phyloP scores from a whole-genome alignment of 2,797 vertebrate species.

The Phrynocephalus vlangalii region DNA sequence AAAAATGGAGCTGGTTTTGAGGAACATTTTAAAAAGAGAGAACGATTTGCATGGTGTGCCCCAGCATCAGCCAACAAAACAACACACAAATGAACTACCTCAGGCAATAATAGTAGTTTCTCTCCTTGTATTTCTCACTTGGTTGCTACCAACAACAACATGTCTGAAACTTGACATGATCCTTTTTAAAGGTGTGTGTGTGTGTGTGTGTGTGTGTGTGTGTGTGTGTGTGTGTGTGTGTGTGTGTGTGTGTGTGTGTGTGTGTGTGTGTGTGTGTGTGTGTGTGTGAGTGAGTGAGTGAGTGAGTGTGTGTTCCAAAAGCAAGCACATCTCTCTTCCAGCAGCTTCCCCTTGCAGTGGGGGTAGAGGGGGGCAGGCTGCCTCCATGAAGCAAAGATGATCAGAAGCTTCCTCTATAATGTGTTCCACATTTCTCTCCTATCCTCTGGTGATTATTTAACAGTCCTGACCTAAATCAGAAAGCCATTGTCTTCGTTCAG shows the following conservation, averaged over 20 bases:
- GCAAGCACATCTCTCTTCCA: not conserved
- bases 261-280: not conserved
- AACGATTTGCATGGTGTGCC: too few species aligned
- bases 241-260: not conserved
- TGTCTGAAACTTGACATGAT: not conserved
- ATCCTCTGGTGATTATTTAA: not conserved
- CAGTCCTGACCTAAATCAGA: conserved; percentile 10
- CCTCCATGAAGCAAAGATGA: not conserved
- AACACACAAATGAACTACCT: too few species aligned
- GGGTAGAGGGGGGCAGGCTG: not conserved
- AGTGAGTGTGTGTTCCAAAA: not conserved
- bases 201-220: not conserved
- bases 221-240: not conserved
- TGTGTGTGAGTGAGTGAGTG: not conserved
- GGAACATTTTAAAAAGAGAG: not conserved
- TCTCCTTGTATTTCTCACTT: not conserved
- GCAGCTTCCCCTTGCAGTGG: not conserved
- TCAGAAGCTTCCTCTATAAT: not conserved
- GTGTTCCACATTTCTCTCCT: not conserved
- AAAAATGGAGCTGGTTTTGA: not conserved
- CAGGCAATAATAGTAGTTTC: too few species aligned
- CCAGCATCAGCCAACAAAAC: too few species aligned
- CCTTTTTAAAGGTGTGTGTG: not conserved
- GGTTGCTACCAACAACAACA: not conserved
- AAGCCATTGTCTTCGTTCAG: not conserved